Evolutionary conservation across 2,797 vertebrate species (phyloP).

Genomic region (Pseudocheirus occidentalis): DNA sequence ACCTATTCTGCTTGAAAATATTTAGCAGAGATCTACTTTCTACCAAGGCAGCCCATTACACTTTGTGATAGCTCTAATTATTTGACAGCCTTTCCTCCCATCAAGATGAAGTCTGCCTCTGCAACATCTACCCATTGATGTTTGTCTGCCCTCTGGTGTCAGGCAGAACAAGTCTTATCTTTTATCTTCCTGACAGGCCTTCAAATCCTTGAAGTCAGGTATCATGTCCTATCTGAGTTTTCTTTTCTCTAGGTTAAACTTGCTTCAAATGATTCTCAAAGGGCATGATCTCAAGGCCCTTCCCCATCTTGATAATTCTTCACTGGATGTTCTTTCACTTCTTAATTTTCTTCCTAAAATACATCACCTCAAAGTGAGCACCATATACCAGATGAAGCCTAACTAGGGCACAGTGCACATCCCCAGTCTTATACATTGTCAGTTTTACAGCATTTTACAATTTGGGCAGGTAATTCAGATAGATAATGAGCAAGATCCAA

Average conservation of each 20-base stretch:
- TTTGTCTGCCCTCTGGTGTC: background rate
- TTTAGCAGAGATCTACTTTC: background rate
- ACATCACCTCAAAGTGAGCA: background rate
- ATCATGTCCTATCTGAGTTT: background rate
- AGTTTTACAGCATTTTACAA: background rate
- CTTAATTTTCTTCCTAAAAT: background rate
- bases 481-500: background rate
- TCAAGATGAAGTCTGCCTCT: background rate
- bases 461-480: background rate
- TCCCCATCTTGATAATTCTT: background rate
- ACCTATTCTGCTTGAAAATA: background rate
- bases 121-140: background rate
- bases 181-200: background rate
- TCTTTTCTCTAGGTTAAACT: background rate
- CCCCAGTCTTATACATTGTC: background rate
- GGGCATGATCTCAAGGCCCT: background rate
- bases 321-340: background rate
- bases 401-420: background rate
- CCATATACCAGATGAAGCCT: background rate
- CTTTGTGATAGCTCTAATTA: background rate
- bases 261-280: background rate
- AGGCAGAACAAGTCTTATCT: background rate
- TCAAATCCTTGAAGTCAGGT: background rate
- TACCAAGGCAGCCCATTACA: background rate
- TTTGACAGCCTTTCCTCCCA: background rate